These are phyloP conservation scores for Pentalonia nigronervosa DNA, from an alignment of 1,140 invertebrate genomes.

Conservation along the genomic window DNA sequence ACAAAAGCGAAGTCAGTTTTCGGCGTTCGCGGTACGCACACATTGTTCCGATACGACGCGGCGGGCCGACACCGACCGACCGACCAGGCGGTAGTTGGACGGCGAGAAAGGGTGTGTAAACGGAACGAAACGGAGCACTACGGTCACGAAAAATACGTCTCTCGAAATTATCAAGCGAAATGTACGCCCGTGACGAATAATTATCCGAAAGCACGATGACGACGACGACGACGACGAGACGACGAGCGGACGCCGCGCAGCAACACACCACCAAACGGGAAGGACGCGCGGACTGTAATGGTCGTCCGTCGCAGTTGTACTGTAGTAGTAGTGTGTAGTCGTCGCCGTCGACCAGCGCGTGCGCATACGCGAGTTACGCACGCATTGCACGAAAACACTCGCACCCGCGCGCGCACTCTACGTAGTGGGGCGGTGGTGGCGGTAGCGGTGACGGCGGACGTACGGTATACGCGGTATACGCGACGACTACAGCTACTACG, in stretches of 20 bases:
- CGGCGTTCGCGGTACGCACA: slow-evolving; percentile 12
- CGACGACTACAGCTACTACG: background rate
- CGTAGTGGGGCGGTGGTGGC: too few relatives aligned
- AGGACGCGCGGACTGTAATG: too few relatives aligned
- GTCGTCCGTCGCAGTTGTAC: background rate
- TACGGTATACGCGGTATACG: slow-evolving; percentile 2
- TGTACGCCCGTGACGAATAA: background rate
- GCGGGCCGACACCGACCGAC: background rate
- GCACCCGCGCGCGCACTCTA: background rate
- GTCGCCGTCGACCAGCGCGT: background rate
- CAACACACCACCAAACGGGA: background rate
- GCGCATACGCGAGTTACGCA: background rate
- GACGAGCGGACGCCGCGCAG: background rate
- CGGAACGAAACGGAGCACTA: background rate
- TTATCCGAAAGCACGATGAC: background rate
- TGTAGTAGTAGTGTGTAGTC: background rate
- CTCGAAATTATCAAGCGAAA: background rate
- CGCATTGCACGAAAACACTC: background rate
- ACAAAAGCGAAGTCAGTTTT: background rate
- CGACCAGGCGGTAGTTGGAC: background rate
- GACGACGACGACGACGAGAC: background rate
- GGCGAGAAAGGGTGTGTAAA: background rate
- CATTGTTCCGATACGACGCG: background rate
- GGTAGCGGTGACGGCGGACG: background rate
- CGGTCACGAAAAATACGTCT: background rate